Evolutionary conservation across 2,888 invertebrate genomes (phyloP).

Genomic region (Panzeria rudis): DNA sequence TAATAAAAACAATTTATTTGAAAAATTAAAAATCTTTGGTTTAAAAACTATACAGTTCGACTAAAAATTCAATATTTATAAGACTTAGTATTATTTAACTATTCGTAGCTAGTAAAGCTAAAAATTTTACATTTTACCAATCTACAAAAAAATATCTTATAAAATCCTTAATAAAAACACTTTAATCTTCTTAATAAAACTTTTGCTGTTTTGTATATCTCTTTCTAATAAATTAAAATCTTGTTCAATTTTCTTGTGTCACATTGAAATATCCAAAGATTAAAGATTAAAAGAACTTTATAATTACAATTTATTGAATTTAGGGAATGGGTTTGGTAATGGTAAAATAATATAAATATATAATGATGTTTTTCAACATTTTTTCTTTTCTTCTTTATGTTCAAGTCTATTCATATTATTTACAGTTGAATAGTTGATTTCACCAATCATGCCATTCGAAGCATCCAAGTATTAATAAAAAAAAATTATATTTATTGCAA

Average conservation of each 20-base stretch:
- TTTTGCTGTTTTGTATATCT: too few species aligned
- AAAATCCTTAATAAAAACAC: too few species aligned
- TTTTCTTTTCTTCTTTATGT: not conserved
- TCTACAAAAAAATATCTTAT: too few species aligned
- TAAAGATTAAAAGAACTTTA: not conserved
- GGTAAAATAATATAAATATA: not conserved
- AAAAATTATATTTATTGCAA: conserved; percentile 4
- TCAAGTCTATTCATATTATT: conserved; percentile 48
- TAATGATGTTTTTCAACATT: not conserved
- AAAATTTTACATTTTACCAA: too few species aligned
- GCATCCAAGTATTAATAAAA: not conserved
- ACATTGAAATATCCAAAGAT: not conserved
- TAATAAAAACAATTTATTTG: too few species aligned
- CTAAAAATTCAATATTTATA: too few species aligned
- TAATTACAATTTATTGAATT: not conserved
- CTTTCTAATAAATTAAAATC: not conserved
- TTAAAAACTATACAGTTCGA: too few species aligned
- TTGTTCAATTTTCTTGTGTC: not conserved
- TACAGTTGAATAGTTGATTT: conserved; percentile 52
- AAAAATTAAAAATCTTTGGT: too few species aligned
- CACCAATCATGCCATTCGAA: conserved; percentile 21
- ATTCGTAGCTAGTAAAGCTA: too few species aligned
- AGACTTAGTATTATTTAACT: too few species aligned
- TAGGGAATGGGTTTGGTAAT: not conserved
- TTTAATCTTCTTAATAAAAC: too few species aligned